Evolutionary conservation across 1,140 invertebrate species (phyloP), one percentile per base, ranked within the genome.

Genomic region (Scaptomyza pallida): DNA sequence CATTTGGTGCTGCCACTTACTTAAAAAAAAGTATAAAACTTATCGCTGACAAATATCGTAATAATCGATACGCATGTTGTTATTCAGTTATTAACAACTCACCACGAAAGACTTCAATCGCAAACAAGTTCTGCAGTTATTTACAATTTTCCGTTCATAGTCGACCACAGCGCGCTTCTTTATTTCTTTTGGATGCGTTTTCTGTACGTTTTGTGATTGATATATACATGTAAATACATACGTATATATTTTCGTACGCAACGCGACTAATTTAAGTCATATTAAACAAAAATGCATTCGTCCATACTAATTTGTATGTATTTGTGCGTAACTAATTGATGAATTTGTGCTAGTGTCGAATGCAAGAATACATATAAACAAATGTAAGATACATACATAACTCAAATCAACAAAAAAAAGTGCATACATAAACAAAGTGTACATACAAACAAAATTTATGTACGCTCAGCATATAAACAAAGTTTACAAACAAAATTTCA

Each of bases 101-200:
- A 72, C 68, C 77, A 78, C 75, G 55, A 79, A 79, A 79, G 75
- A 78, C 77, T 79, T 79, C 77, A 79, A 79, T 79, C 45, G 41
- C 56, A 57, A 79, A 78, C 77, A 60, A 78, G 75, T 79, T 79
- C 59, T 74, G 73, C 67, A 80, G 76, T 80, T 80, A 78, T 80
- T 80, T 80, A 72, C 61, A 79, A 79, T 62, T 79, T 78, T 59
- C 59, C 26, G 72, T 62, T 75, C 60, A 67, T 51, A 30, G 48
- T 47, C 55, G 60, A 75, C 55, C 60, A 33, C 47, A 52, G n/a
- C 71, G 48, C 69, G 75, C 51, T 47, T 63, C 33, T 59, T 54
- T 59, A 55, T 37, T 70, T 55, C 17, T 16, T 62, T 52, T 52
- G 52, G 41, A 77, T 61, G 41, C 76, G 65, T 60, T 65, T 65